These are phyloP conservation scores for Tympanoctomys barrerae DNA, from an alignment of 2,797 vertebrate species.

Conservation along the genomic window DNA sequence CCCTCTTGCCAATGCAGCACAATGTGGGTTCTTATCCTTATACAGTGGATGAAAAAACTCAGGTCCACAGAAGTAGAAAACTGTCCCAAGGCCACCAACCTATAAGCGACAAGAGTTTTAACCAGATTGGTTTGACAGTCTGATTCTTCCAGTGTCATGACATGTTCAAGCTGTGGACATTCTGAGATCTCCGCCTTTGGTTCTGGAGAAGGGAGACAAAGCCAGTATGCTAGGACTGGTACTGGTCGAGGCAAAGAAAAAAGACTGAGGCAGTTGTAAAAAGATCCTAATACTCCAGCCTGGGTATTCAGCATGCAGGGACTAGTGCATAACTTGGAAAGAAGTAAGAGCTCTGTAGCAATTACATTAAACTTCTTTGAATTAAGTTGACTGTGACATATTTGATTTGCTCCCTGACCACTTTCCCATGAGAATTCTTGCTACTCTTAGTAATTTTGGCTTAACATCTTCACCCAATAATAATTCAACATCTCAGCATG, in stretches of 20 bases:
- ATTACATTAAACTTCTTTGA: not conserved
- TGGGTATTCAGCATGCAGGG: not conserved
- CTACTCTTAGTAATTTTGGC: not conserved
- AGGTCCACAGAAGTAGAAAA: slow-evolving; percentile 10
- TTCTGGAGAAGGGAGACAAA: not conserved
- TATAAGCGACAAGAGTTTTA: not conserved
- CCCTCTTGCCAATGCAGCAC: not conserved
- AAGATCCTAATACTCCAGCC: not conserved
- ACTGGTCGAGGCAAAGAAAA: not conserved
- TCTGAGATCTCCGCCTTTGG: not conserved
- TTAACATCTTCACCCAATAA: fast-evolving
- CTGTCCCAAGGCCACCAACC: not conserved
- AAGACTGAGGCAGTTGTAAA: not conserved
- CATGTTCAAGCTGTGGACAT: not conserved
- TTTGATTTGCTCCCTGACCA: not conserved
- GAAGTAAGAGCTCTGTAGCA: not conserved
- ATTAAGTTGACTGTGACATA: not conserved
- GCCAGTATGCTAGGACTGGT: not conserved
- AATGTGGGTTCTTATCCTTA: not conserved
- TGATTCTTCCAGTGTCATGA: not conserved
- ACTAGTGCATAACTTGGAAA: not conserved
- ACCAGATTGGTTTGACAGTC: not conserved
- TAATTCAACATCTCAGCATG: not conserved
- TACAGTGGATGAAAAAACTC: not conserved
- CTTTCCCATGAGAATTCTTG: not conserved